Base-by-base conservation (phyloP, 1,140 invertebrate genomes). In the Leptinotarsa undecemlineata region DNA sequence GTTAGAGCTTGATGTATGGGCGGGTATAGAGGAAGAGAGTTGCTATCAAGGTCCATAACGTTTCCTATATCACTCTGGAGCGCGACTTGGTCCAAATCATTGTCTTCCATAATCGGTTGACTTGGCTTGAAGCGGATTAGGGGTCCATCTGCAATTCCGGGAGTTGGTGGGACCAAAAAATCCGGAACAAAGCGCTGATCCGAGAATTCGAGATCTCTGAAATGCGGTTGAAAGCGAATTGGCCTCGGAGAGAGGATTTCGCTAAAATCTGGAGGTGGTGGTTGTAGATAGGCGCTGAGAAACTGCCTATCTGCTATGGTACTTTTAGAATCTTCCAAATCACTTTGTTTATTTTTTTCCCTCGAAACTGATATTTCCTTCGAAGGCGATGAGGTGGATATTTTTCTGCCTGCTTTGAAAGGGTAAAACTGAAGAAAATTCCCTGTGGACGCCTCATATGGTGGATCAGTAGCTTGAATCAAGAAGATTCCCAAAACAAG, bases 401-500 rank as follows among this genome's bases (percentile, higher is more conserved):
- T 26, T 15, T 64, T 64, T 33, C 11, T 33, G 11, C 5, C 20
- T 64, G 21, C 63, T 64, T 20, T 64, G 19, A 76, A 51, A 42
- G 77, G 77, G 42, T 72, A 69, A 71, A 67, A 73, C 48, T 79
- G 73, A 15, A 81, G 63, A 60, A 82, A 76, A 68, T 61, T 75
- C 21, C 76, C 78, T 21, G 77, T 48, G 19, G 71, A 72, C 63
- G 74, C 80, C 51, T 82, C 80, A 57, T 74, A 78, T 26, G 84
- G 83, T 20, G 84, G 84, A 77, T 85, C 83, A 47, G 81, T 79
- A 42, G 84, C 84, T 75, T 83, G 83, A 67, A 84, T 85, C 67
- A 85, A 77, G 73, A 85, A 84, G 68, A 85, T 81, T 67, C 82
- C 81, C 78, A 84, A 80, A 67, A 85, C 81, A 64, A 84, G 74